Percentiles rank a stretch among this genome's conserved stretches.
These are phyloP conservation scores for Vollenhovia emeryi DNA, from an alignment of 1,140 invertebrate genomes.

Conservation along the genomic window DNA sequence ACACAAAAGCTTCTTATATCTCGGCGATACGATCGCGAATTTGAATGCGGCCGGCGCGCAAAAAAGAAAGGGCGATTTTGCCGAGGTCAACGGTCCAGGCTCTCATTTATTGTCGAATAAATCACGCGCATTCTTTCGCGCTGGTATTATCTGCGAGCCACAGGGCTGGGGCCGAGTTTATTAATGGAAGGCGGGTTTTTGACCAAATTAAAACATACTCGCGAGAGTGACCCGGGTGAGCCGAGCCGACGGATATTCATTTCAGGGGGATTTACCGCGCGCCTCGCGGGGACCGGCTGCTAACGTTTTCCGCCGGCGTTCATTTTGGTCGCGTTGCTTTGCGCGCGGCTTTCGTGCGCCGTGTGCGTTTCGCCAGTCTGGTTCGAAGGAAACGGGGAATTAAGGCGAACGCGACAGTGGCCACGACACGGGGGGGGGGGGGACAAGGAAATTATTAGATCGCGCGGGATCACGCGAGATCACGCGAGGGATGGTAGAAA, in stretches of 20 bases:
- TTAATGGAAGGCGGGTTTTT: slow-evolving; percentile 54
- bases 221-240: slow-evolving; percentile 6
- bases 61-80: not conserved
- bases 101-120: slow-evolving; percentile 51
- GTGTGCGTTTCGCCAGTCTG: not conserved
- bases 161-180: slow-evolving; percentile 26
- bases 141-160: slow-evolving; percentile 17
- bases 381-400: not conserved
- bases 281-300: not conserved
- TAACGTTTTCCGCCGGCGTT: slow-evolving; percentile 41
- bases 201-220: slow-evolving; percentile 68
- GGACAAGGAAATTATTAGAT: slow-evolving; percentile 27
- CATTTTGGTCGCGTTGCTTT: slow-evolving; percentile 1
- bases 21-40: not conserved
- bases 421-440: too few relatives aligned
- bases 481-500: not conserved
- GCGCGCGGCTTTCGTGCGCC: not conserved
- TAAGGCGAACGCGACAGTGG: not conserved
- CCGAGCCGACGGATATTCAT: slow-evolving; percentile 61
- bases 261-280: slow-evolving; percentile 41
- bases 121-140: slow-evolving; percentile 43
- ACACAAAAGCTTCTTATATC: not conserved
- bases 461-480: not conserved
- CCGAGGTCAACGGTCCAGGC: not conserved
- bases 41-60: not conserved